Evolutionary conservation across 1,140 invertebrate species (phyloP), one percentile per base, ranked within the genome.

Genomic region (Drosophila ohnishii): DNA sequence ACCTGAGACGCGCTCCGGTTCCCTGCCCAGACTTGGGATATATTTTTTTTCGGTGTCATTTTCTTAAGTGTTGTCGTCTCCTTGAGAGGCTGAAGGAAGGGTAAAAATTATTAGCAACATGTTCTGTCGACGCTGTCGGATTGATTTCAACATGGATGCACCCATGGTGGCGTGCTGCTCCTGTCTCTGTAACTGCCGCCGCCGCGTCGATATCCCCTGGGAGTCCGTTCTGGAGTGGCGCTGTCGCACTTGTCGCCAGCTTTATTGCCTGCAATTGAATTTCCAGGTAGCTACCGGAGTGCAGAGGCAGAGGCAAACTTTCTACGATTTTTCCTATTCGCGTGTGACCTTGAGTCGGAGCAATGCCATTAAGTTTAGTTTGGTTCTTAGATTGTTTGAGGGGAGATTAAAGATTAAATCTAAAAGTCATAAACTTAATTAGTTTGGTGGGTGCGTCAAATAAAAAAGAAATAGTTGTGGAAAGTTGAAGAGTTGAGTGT

Each of bases 81-180:
- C 28, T 22, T 6, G 1, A 4, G 40, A n/a, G 57, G 5, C 8
- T 1, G 9, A 0, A 16, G n/a, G 13, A 34, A 34, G 13, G 14
- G 19, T 22, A 9, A 28, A 84, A 87, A 77, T 79, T 87, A 87
- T 88, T 80, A 81, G 75, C 80, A 79, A 51, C 58, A 91, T 91
- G 90, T 91, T 91, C 81, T 91, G 90, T 86, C 90, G 87, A 71
- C 86, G 84, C 66, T 91, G 90, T 48, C 88, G 90, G 90, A 86
- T 91, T 83, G 90, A 91, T 86, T 91, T 91, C 73, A 71, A 58
- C 35, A 39, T 34, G 55, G 62, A 56, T 14, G 77, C 75, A 39
- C 19, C 60, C 40, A 72, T 60, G 61, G 57, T 79, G 56, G 75
- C 76, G 47, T 66, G 74, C 45, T 71, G 76, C n/a, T 84, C 81